Conservation (phyloP, 2,797 vertebrate species). For the Neopelma chrysocephalum region DNA sequence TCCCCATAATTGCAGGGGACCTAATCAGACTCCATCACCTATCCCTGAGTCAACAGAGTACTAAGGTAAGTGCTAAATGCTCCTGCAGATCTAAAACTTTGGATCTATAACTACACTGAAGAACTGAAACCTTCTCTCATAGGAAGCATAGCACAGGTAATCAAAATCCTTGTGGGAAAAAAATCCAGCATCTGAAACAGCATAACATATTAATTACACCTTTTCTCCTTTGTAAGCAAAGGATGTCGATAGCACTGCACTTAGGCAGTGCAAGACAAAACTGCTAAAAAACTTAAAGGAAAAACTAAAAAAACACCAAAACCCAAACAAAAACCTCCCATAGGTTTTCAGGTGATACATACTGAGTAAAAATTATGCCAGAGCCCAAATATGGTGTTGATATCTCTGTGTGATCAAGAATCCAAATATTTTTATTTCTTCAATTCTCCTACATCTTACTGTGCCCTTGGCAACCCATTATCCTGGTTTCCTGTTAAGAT, state of each 20-base stretch:
- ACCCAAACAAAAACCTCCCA: neutral
- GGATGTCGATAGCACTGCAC: neutral
- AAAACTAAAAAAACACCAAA: neutral
- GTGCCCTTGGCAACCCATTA: neutral
- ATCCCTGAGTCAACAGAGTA: neutral
- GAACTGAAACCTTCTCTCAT: neutral
- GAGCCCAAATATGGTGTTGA: neutral
- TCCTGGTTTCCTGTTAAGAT: neutral
- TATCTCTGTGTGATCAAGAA: neutral
- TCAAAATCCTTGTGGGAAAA: neutral
- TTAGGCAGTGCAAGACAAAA: neutral
- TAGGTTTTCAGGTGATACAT: neutral
- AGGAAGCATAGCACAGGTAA: neutral
- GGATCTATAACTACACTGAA: neutral
- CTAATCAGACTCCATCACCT: neutral
- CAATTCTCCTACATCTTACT: neutral
- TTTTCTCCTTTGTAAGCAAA: neutral
- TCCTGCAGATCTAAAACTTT: neutral
- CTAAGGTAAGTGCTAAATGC: neutral
- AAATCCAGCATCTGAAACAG: neutral
- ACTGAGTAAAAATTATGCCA: neutral
- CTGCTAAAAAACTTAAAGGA: neutral
- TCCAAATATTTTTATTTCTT: neutral
- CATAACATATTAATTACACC: neutral
- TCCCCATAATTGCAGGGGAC: neutral